Evolutionary conservation across 2,113 vertebrate species (phyloP).

Genomic region (Epinephelus cyanopodus): DNA sequence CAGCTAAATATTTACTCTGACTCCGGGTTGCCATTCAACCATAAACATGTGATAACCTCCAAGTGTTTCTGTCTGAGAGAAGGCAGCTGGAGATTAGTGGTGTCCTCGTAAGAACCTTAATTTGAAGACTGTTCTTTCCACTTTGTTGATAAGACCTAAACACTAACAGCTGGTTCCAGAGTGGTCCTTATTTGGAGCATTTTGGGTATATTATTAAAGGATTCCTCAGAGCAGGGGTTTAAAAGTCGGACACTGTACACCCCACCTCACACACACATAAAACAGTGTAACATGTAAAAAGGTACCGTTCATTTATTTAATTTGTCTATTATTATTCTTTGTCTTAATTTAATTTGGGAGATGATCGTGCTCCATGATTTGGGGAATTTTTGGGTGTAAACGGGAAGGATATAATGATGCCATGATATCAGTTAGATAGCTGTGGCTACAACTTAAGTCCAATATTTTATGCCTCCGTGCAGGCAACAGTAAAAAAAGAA

Average conservation of each 20-base stretch:
- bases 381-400: no score
- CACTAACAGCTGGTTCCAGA: not conserved
- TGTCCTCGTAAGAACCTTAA: not conserved
- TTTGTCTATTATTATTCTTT: not conserved
- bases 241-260: not conserved
- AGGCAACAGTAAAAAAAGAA: no score
- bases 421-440: no score
- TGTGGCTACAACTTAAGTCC: no score
- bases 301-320: not conserved
- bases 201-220: not conserved
- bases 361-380: not conserved
- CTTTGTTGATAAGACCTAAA: not conserved
- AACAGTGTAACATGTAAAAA: not conserved
- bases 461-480: no score
- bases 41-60: not conserved
- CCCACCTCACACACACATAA: no score
- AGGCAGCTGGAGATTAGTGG: slow-evolving; percentile 1
- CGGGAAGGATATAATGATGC: no score
- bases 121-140: not conserved
- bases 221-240: not conserved
- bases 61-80: slow-evolving; percentile 9
- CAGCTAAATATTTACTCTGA: slow-evolving; percentile 1
- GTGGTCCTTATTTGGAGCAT: not conserved
- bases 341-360: no score
- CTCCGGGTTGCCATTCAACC: not conserved